These are phyloP conservation scores for Solea solea DNA, from an alignment of 2,113 vertebrate genomes.

Conservation along the genomic window DNA sequence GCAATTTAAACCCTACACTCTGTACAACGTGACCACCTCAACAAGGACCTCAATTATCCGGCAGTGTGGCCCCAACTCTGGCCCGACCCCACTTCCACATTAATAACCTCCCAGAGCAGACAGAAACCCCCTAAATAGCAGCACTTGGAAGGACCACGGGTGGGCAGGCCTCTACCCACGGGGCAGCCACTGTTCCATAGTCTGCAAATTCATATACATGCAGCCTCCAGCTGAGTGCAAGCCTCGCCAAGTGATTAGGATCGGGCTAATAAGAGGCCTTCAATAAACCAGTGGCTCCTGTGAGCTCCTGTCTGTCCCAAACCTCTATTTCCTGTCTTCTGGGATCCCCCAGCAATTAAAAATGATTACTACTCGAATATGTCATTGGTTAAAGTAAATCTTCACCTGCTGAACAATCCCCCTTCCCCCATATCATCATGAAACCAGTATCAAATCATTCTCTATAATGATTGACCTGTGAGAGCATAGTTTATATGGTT, in stretches of 20 bases:
- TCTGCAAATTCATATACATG: constrained; percentile 45
- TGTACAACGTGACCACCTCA: constrained; percentile 51
- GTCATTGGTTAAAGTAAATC: too few species aligned
- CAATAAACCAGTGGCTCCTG: constrained; percentile 53
- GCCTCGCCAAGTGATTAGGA: constrained; percentile 50
- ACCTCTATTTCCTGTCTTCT: constrained; percentile 34
- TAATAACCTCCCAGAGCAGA: constrained; percentile 60
- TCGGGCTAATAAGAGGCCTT: constrained; percentile 59
- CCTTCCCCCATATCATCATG: too few species aligned
- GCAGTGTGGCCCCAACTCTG: constrained; percentile 25
- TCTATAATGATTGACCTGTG: too few species aligned
- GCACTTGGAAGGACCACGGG: constrained; percentile 59
- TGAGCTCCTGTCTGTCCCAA: constrained; percentile 15
- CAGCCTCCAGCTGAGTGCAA: constrained; percentile 16
- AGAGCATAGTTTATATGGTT: too few species aligned
- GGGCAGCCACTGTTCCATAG: constrained; percentile 47
- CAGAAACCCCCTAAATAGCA: constrained; percentile 66
- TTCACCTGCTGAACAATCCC: too few species aligned
- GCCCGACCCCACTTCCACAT: constrained; percentile 36
- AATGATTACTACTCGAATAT: neutral
- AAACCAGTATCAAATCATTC: too few species aligned
- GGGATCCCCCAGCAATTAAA: neutral
- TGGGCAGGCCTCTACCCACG: constrained; percentile 53
- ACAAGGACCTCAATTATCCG: constrained; percentile 70
- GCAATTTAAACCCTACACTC: constrained; percentile 46